Base-by-base conservation (phyloP, 2,888 invertebrate genomes). In the Drosophila demipolita region DNA sequence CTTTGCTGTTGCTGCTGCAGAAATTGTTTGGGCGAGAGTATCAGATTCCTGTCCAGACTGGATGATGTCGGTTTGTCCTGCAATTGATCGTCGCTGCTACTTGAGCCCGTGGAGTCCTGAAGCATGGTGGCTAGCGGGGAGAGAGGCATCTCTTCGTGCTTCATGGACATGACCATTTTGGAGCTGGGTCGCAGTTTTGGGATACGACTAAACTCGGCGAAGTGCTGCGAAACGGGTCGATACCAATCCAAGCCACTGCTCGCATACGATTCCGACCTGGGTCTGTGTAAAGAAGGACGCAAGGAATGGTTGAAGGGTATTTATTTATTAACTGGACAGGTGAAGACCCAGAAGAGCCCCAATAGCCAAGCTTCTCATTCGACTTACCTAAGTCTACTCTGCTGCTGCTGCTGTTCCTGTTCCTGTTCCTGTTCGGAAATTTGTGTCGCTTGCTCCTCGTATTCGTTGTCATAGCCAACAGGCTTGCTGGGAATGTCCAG, bases 161-260 rank as follows among this genome's bases (percentile, higher is more conserved):
- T 93, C 49, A 93, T 93, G n/a, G 92, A 93, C 86, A 93, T 92
- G 11, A 93, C 87, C 81, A 92, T 93, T 59, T 93, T 93, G 0
- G 93, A 93, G 62, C 93, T 92, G 11, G 93, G 93, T 3, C 93
- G 87, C 40, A 93, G 73, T 67, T 91, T 91, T 38, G 93, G 93
- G 75, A 93, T 93, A 78, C 92, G 92, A 58, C 90, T 92, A 66
- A 93, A 93, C 72, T 93, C 93, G 2, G 92, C 87, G 70, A 91
- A 93, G 26, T 91, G 87, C 63, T 90, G 80, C 3, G 83, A 58
- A 7, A 85, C 89, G 0, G 92, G 91, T 23, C 92, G 92, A 73
- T 93, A 93, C 93, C 93, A 93, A 38, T 78, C 78, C 32, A 80
- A 32, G 12, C 69, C 92, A 42, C 82, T 83, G 69, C 89, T 91